Evolutionary conservation across 64 coral and sea anemone species (phyloP).

Genomic region (Anthopleura sola): DNA sequence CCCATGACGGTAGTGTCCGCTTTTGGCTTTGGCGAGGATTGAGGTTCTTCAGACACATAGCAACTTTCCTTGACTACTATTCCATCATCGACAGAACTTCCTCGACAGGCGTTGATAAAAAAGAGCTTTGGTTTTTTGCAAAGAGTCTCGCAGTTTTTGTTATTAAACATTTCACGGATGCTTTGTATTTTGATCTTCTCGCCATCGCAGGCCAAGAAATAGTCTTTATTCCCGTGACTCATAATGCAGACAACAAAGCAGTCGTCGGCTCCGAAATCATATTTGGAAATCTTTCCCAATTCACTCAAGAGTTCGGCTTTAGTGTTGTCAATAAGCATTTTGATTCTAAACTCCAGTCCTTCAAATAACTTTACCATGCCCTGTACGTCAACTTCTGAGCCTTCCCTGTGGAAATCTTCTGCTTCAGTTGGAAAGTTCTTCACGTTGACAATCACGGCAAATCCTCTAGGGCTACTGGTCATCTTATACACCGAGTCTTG

Average conservation of each 20-base stretch:
- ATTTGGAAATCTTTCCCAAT: conserved; percentile 39
- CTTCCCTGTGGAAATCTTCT: not conserved
- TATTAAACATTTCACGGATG: conserved; percentile 39
- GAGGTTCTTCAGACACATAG: not conserved
- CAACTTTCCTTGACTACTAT: not conserved
- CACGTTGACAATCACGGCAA: conserved; percentile 5
- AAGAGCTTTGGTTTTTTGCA: conserved; percentile 64
- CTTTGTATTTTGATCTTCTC: not conserved
- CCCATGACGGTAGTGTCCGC: too few relatives aligned
- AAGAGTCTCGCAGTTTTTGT: conserved; percentile 18
- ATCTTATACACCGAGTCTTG: conserved; percentile 13
- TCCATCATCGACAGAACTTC: conserved; percentile 29
- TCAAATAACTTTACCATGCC: not conserved
- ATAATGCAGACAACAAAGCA: conserved; percentile 71
- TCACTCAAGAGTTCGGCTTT: not conserved
- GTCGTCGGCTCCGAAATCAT: conserved; percentile 20
- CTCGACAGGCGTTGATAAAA: conserved; percentile 64
- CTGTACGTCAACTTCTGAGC: conserved; percentile 45
- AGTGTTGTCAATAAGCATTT: not conserved
- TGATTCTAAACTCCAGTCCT: conserved; percentile 31
- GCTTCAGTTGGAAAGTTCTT: not conserved
- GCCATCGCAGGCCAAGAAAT: conserved; percentile 38
- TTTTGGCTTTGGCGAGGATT: not conserved
- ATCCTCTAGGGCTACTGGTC: conserved; percentile 11
- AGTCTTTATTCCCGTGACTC: conserved; percentile 61